Evolutionary conservation across 2,888 invertebrate species (phyloP).

Genomic region (Subacronicta megacephala): DNA sequence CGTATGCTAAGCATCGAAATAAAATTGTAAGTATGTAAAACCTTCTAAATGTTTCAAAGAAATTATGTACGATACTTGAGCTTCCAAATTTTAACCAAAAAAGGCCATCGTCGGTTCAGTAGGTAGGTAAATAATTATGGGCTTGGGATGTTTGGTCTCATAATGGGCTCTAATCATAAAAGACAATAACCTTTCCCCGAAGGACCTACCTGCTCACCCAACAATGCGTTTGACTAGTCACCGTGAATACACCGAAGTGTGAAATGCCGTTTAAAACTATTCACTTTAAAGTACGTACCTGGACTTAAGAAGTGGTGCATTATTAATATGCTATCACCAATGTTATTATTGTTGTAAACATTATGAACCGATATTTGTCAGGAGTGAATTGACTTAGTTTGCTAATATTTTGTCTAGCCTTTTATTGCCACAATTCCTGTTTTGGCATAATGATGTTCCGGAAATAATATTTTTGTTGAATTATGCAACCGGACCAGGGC

Average conservation of each 20-base stretch:
- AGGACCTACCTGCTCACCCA: constrained; percentile 65
- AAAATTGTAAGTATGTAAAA: too few species aligned
- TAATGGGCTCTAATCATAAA: constrained; percentile 60
- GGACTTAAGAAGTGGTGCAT: constrained; percentile 4
- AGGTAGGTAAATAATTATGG: constrained; percentile 55
- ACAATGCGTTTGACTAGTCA: constrained; percentile 56
- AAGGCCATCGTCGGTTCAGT: constrained; percentile 26
- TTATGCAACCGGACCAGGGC: too few species aligned
- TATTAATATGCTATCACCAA: background rate
- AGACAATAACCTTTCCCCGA: constrained; percentile 71
- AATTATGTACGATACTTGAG: constrained; percentile 17
- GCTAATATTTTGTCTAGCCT: background rate
- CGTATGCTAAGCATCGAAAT: too few species aligned
- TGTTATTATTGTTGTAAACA: too few species aligned
- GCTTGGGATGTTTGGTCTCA: constrained; percentile 31
- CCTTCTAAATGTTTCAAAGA: too few species aligned
- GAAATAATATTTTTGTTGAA: too few species aligned
- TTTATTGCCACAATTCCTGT: too few species aligned
- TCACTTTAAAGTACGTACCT: constrained; percentile 21
- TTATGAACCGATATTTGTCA: too few species aligned
- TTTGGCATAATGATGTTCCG: too few species aligned
- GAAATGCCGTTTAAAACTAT: constrained; percentile 39
- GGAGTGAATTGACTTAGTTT: too few species aligned
- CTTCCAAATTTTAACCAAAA: constrained; percentile 14
- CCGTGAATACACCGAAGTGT: constrained; percentile 33